Conservation (phyloP, 2,113 vertebrate genomes). For the Aegotheles bennettii region DNA sequence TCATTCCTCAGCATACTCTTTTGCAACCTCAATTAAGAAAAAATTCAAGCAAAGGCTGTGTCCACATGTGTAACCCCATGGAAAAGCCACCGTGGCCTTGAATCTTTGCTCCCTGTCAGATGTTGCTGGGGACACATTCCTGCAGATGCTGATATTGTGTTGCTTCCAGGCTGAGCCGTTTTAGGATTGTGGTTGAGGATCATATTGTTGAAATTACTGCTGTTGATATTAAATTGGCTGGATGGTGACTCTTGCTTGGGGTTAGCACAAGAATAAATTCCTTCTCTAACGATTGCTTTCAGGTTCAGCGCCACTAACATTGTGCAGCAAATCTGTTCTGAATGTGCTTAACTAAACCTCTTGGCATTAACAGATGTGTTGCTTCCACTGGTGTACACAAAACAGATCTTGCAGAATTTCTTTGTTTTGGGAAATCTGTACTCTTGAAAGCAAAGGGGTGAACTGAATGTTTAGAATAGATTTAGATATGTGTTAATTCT, state of each 20-base stretch:
- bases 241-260: conserved; percentile 56
- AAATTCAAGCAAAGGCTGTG: not conserved
- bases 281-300: conserved; percentile 52
- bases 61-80: not conserved
- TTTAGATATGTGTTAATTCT: conserved; percentile 1
- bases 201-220: conserved; percentile 65
- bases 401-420: conserved; percentile 46
- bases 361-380: conserved; percentile 56
- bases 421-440: conserved; percentile 39
- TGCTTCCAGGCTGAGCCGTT: conserved; percentile 35
- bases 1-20: not conserved
- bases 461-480: not conserved
- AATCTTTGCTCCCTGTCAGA: not conserved
- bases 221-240: conserved; percentile 66
- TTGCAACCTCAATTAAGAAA: conserved; percentile 24
- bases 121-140: conserved; percentile 16
- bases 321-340: conserved; percentile 62
- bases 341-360: conserved; percentile 59
- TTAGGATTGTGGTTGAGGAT: conserved; percentile 52
- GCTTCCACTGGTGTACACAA: conserved; percentile 43
- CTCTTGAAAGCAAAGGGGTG: conserved; percentile 9
- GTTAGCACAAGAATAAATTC: conserved; percentile 63
- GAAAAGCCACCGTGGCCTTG: conserved; percentile 20
- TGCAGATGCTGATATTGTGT: not conserved
- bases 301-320: conserved; percentile 52